Evolutionary conservation across 2,113 vertebrate genomes (phyloP), one percentile per base, ranked within the genome.

Genomic region (Neoarius graeffei): DNA sequence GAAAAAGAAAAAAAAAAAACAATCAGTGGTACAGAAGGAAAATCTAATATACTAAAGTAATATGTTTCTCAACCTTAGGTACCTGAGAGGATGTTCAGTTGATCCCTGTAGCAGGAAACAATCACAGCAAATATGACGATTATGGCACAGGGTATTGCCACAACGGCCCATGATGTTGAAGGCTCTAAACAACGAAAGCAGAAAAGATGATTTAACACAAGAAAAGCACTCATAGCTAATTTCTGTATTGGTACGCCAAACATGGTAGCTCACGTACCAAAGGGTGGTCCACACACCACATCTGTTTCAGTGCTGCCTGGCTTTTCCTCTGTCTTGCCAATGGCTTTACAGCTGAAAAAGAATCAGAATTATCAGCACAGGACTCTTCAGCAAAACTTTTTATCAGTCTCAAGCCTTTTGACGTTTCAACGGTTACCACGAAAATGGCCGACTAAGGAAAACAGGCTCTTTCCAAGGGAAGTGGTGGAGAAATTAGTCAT

Each of bases 71-170:
- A 62, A 48, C 1, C 17, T 82, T 10, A 79, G 56, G 67, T 90
- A 93, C 93, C 92, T 35, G 92, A 91, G 27, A 93, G 83, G 67
- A 95, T 86, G 74, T 94, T 95, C 60, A 96, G 90, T 88, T 95
- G 96, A 88, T 96, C 95, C 89, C 95, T 96, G 91, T 95, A 95
- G 93, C 95, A 96, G 91, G 95, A 92, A 71, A 96, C 90, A 88
- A 96, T 93, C 85, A 95, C 92, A 64, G 95, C 93, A 60, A 93
- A 95, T 67, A 95, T 90, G 60, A 95, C 84, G 6, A 94, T 94
- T 83, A 96, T 93, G 89, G 93, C 90, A 6, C 92, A 95, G 87
- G 96, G 92, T 71, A 95, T 91, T 7, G 93, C 93, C 80, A 96
- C 95, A 8, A 96, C 88, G 1, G 94, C 92, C 95, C 95, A 95